Evolutionary conservation across 2,888 invertebrate genomes (phyloP).

Genomic region (Nasonovia ribisnigri): DNA sequence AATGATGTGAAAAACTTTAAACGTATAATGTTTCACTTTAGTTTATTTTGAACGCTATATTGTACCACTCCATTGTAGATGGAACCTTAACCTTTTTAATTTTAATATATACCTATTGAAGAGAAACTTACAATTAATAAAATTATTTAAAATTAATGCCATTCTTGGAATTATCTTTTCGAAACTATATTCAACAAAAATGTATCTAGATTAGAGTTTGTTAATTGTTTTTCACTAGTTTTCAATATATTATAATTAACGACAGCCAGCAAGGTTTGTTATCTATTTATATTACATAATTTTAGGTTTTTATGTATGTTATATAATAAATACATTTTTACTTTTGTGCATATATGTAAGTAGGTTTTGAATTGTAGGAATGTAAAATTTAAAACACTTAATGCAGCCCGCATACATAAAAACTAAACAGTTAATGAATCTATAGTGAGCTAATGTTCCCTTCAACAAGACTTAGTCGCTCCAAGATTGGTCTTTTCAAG

Average conservation of each 20-base stretch:
- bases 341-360: background rate
- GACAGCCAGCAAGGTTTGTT: background rate
- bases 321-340: background rate
- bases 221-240: background rate
- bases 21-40: background rate
- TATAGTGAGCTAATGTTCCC: background rate
- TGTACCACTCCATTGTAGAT: background rate
- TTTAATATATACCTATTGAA: background rate
- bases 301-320: background rate
- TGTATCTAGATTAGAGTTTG: background rate
- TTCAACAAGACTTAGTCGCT: background rate
- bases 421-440: background rate
- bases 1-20: background rate
- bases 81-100: background rate
- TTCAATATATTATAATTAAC: background rate
- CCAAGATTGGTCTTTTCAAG: background rate
- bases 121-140: background rate
- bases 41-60: background rate
- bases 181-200: background rate
- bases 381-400: background rate
- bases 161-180: background rate
- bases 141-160: background rate
- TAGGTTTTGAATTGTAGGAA: background rate
- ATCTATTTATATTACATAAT: background rate
- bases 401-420: background rate